Base-by-base conservation (phyloP, 2,888 invertebrate genomes). In the Tetragonula carbonaria region DNA sequence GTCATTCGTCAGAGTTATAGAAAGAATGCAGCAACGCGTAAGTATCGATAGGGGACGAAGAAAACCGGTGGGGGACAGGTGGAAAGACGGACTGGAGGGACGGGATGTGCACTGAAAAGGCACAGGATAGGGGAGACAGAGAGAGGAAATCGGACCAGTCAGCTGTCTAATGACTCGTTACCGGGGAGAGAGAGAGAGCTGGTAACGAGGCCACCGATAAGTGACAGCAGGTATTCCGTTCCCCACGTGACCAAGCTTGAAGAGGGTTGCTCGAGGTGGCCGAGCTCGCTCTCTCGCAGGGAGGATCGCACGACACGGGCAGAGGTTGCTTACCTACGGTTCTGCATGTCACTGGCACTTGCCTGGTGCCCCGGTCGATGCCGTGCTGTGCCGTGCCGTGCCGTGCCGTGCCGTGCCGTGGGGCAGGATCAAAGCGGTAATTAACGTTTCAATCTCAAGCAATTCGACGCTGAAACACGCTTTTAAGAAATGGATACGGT, bases 151-250 rank as follows among this genome's bases (percentile, higher is more conserved):
- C 72, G 73, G 81, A 67, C 72, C 76, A 75, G 86, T 80, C 85
- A 83, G 87, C 89, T 87, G 90, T 91, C 88, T 93, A 92, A 93
- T 93, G 92, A 93, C 92, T 93, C 90, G 93, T 92, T 93, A 91
- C 90, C 90, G 86, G 71, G 74, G 88, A 33, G 33, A 53, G 51
- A 72, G 87, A 90, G 89, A 88, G 90, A 88, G 88, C 88, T 78
- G 82, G 86, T 91, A 93, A 92, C 89, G 89, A 92, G 91, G 88
- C 86, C 87, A 91, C 80, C 89, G 89, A 90, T 91, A 92, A 92
- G 90, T 91, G 91, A 89, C 89, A 88, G 88, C 87, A 89, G 89
- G 91, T 90, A 87, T 84, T 74, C 83, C 85, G 83, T 28, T 85
- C 82, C 86, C 86, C 87, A 82, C 87, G 88, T 87, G 85, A 70